Evolutionary conservation across 2,888 invertebrate genomes (phyloP).

Genomic region (Antheraea yamamai): DNA sequence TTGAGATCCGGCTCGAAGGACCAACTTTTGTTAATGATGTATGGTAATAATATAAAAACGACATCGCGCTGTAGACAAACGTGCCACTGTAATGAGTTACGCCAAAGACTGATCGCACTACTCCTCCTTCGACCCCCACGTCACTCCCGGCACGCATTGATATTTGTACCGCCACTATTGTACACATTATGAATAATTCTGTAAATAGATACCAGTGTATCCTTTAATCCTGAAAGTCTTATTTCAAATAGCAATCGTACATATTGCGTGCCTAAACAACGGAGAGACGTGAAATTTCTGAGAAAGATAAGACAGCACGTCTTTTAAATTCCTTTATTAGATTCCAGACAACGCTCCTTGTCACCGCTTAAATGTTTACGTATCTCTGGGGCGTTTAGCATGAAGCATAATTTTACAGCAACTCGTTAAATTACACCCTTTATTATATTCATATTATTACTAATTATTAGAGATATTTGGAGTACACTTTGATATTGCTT

Average conservation of each 20-base stretch:
- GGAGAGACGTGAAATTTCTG: constrained; percentile 27
- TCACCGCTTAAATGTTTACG: constrained; percentile 21
- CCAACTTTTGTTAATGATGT: too few relatives aligned
- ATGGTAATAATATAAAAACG: too few relatives aligned
- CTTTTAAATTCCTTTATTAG: constrained; percentile 37
- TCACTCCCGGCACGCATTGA: too few relatives aligned
- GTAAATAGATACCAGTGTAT: background rate
- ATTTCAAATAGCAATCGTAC: background rate
- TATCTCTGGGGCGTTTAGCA: background rate
- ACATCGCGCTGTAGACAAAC: too few relatives aligned
- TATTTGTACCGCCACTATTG: too few relatives aligned
- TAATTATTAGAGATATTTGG: background rate
- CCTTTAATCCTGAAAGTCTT: background rate
- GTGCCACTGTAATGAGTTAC: too few relatives aligned
- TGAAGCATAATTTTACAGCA: background rate
- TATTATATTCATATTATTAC: background rate
- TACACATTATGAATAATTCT: background rate
- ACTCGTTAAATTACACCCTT: background rate
- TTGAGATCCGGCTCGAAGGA: too few relatives aligned
- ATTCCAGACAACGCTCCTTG: constrained; percentile 30
- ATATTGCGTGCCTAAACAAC: constrained; percentile 9
- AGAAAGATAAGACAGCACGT: constrained; percentile 29
- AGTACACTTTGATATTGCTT: background rate
- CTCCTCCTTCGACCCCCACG: too few relatives aligned
- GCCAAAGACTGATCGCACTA: too few relatives aligned